A percentile compares a stretch with the other conserved stretches of the same genome.
Conservation (phyloP, 1,140 invertebrate genomes). For the Zeugodacus cucurbitae region DNA sequence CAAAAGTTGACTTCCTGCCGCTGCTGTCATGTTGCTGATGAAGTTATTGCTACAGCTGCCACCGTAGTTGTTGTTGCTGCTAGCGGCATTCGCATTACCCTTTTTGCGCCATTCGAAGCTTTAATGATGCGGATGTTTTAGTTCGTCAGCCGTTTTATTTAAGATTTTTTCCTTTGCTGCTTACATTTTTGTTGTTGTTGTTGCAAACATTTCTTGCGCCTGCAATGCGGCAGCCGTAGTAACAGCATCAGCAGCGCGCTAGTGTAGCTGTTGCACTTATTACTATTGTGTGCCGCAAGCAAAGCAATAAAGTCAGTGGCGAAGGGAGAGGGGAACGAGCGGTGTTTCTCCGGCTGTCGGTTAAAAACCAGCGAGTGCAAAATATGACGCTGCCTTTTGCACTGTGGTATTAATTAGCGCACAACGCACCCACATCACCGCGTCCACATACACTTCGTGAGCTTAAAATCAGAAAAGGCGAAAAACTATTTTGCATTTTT, state of each 20-base stretch:
- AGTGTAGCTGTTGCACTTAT: neutral
- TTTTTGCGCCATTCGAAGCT: neutral
- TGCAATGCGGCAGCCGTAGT: neutral
- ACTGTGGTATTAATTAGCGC: conserved; percentile 20
- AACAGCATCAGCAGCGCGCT: neutral
- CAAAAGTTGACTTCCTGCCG: conserved; percentile 28
- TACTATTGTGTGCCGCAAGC: neutral
- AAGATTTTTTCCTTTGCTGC: neutral
- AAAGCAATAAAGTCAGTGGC: neutral
- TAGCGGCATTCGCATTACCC: neutral
- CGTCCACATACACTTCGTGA: neutral
- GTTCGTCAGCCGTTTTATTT: neutral
- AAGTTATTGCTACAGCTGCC: neutral
- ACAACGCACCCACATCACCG: too few relatives aligned
- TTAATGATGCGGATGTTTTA: conserved; percentile 8
- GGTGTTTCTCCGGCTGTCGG: too few relatives aligned
- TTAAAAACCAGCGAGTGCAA: neutral
- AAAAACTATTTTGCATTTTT: conserved; percentile 30
- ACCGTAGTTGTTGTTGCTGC: too few relatives aligned
- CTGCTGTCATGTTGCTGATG: too few relatives aligned
- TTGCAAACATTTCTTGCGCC: too few relatives aligned
- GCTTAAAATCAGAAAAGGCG: neutral
- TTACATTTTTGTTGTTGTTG: neutral
- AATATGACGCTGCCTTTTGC: neutral
- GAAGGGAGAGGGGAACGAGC: neutral